Base-by-base conservation (phyloP, 2,113 vertebrate species). In the Amphiprion percula region DNA sequence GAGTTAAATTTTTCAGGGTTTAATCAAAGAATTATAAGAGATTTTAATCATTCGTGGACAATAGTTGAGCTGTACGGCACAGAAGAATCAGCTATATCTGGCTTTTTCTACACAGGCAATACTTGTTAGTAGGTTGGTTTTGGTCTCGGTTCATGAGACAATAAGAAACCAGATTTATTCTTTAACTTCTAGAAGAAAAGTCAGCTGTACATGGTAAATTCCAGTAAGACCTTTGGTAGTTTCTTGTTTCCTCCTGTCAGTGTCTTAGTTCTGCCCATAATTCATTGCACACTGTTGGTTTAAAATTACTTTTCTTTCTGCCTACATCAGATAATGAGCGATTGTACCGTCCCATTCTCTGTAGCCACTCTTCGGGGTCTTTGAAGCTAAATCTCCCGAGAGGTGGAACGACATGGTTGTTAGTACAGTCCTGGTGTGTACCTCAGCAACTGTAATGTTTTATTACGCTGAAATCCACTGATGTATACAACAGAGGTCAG, bases 401-500 rank as follows among this genome's bases (percentile, higher is more conserved):
- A 24, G 46, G 54, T 80, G 30, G 30, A 73, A 46, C 37, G 44
- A 52, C 52, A 24, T 53, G 55, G 59, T 71, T 81, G 71, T 86
- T 62, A 49, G 52, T 47, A 16, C 44, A 28, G 65, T 21, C 30
- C 46, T 39, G 41, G 19, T 59, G 41, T 78, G 72, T 68, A 73
- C 30, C 73, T 59, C 69, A 41, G 66, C 50, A 50, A 62, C 82
- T 78, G 55, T 74, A 71, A 84, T 60, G 14, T 83, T 88, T 83
- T 81, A 86, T 69, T 73, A 61, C 77, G 76, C 54, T 21, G 46
- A 70, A 63, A 68, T 30, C 44, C 55, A 23, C 78, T 73, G 60
- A 88, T 74, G 68, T 75, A 49, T 6, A 55, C 56, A 54, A 33
- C 77, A 70, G 82, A 80, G 59, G 77, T 84, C 83, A 86, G 72